A percentile compares a stretch with the other conserved stretches of the same genome.
These are phyloP conservation scores for Dorcus parallelipipedus DNA, from an alignment of 2,888 invertebrate genomes.

Conservation along the genomic window DNA sequence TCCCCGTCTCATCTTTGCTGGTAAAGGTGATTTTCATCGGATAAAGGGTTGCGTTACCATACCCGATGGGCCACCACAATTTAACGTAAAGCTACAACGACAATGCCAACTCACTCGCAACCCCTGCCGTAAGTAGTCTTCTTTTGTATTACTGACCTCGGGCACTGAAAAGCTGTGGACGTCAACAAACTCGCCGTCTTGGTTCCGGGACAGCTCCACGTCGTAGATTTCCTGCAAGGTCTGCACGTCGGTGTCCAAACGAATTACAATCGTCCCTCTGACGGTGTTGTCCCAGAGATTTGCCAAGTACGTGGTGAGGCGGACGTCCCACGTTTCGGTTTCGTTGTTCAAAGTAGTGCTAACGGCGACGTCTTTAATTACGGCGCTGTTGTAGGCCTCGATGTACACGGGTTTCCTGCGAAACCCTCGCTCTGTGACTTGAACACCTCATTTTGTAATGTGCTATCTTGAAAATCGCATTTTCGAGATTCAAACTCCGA, in stretches of 20 bases:
- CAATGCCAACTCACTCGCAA: too few species aligned
- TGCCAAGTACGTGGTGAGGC: slow-evolving; percentile 46
- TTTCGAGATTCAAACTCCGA: too few species aligned
- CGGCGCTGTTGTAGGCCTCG: slow-evolving; percentile 61
- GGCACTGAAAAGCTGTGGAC: slow-evolving; percentile 20
- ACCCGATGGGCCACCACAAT: slow-evolving; percentile 96
- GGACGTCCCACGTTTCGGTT: slow-evolving; percentile 16
- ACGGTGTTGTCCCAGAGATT: slow-evolving; percentile 24
- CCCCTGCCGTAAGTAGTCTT: too few species aligned
- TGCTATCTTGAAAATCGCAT: too few species aligned
- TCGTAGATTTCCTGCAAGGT: slow-evolving; percentile 19
- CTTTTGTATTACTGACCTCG: slow-evolving; percentile 25
- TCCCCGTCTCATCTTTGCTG: slow-evolving; percentile 41
- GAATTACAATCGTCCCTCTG: slow-evolving; percentile 27
- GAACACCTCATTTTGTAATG: too few species aligned
- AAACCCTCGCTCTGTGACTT: too few species aligned
- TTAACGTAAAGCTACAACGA: slow-evolving; percentile 51
- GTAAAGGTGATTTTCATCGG: slow-evolving; percentile 55
- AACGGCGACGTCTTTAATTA: slow-evolving; percentile 61
- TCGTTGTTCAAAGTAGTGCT: slow-evolving; percentile 9
- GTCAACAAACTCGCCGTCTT: slow-evolving; percentile 41
- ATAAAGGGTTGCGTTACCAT: slow-evolving; percentile 78
- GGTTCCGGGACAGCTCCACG: slow-evolving; percentile 21
- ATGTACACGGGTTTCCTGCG: slow-evolving; percentile 65
- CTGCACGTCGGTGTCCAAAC: slow-evolving; percentile 24